Percentiles rank a stretch among this genome's conserved stretches.
Evolutionary conservation across 1,140 invertebrate genomes (phyloP).

Genomic region (Venturia canescens): DNA sequence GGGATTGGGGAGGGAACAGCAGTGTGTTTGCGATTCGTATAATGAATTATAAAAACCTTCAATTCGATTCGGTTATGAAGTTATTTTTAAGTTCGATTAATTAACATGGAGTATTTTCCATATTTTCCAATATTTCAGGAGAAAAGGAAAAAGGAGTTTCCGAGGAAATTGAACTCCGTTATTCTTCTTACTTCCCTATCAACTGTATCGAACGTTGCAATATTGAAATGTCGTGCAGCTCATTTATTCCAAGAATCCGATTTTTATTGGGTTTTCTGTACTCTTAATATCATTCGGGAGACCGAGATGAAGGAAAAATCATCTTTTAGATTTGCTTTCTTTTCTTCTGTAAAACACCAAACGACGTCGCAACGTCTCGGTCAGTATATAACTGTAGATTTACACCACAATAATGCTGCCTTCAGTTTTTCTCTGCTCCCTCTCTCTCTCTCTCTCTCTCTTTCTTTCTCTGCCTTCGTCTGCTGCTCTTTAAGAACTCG

Average conservation of each 20-base stretch:
- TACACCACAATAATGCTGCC: background rate
- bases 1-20: background rate
- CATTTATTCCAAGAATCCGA: background rate
- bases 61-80: no score
- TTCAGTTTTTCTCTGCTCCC: background rate
- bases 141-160: background rate
- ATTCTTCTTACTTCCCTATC: constrained; percentile 33
- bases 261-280: background rate
- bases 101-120: background rate
- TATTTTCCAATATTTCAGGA: background rate
- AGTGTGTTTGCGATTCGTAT: background rate
- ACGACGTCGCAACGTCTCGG: constrained; percentile 63
- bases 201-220: constrained; percentile 60
- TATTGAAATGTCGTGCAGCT: constrained; percentile 49
- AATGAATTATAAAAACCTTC: no score
- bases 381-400: constrained; percentile 43
- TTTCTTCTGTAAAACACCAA: no score
- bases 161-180: background rate
- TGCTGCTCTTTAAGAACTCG: background rate
- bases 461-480: background rate
- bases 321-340: no score
- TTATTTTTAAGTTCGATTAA: background rate
- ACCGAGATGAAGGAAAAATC: background rate
- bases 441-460: background rate
- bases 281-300: constrained; percentile 6